phyloP scores from a whole-genome alignment of 2,888 invertebrate species.

The Xylota segnis region DNA sequence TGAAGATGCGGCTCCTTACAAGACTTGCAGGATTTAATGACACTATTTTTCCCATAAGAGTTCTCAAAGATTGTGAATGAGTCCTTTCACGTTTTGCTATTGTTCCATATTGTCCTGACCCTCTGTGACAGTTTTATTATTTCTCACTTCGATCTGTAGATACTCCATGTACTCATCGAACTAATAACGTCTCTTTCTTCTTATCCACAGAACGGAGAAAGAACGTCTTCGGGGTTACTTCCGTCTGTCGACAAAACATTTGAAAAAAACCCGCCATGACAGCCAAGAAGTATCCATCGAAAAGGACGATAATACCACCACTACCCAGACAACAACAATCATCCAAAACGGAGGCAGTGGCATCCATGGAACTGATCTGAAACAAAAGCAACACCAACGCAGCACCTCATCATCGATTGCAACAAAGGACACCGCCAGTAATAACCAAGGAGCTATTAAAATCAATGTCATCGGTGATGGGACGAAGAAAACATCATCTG shows the following conservation, averaged over 20 bases:
- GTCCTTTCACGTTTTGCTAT: no score
- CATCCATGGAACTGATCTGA: constrained; percentile 33
- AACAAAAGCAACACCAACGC: constrained; percentile 71
- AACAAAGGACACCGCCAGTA: constrained; percentile 55
- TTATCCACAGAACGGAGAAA: constrained; percentile 85
- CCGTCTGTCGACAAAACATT: constrained; percentile 85
- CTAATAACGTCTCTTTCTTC: constrained; percentile 21
- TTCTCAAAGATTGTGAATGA: no score
- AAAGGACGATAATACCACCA: constrained; percentile 81
- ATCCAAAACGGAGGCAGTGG: constrained; percentile 75
- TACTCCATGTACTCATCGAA: neutral
- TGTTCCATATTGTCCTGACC: no score
- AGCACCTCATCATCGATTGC: constrained; percentile 45
- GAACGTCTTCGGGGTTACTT: constrained; percentile 87
- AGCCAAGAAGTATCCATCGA: constrained; percentile 83
- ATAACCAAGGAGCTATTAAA: constrained; percentile 81
- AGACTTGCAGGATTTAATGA: no score
- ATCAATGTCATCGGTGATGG: constrained; percentile 83
- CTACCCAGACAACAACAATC: constrained; percentile 81
- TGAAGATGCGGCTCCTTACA: no score
- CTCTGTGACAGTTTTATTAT: no score
- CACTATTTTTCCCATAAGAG: no score
- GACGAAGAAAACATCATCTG: constrained; percentile 72
- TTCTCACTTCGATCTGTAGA: neutral
- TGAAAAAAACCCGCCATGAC: constrained; percentile 83